Evolutionary conservation across 1,140 invertebrate species (phyloP).

Genomic region (Aphaenogaster floridana): DNA sequence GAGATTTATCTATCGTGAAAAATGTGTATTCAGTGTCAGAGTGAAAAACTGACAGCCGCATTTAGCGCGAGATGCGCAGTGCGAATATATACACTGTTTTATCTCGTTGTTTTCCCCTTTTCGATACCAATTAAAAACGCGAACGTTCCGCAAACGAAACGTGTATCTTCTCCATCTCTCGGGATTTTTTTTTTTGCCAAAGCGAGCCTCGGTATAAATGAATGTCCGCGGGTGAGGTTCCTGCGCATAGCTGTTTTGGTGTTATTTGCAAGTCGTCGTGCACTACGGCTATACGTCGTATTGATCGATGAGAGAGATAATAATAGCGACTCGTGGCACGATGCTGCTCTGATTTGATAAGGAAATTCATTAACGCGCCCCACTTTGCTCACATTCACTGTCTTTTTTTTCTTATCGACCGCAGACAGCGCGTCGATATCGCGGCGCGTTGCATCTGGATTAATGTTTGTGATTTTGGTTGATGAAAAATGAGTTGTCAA

Average conservation of each 20-base stretch:
- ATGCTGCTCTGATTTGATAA: constrained; percentile 80
- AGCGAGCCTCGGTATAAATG: constrained; percentile 55
- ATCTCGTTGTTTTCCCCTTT: constrained; percentile 46
- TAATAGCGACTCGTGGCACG: constrained; percentile 71
- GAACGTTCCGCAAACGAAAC: constrained; percentile 20
- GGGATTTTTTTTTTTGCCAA: constrained; percentile 32
- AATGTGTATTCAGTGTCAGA: constrained; percentile 41
- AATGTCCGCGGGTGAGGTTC: constrained; percentile 54
- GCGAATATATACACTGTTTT: constrained; percentile 19
- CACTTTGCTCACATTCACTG: constrained; percentile 70
- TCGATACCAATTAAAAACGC: constrained; percentile 60
- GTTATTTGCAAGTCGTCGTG: constrained; percentile 72
- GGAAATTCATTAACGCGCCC: constrained; percentile 83
- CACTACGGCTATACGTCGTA: constrained; percentile 64
- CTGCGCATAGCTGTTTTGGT: constrained; percentile 67
- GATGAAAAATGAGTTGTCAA: constrained; percentile 26
- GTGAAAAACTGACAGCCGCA: constrained; percentile 46
- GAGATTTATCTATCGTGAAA: constrained; percentile 43
- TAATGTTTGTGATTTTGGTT: constrained; percentile 43
- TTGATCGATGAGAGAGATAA: constrained; percentile 75
- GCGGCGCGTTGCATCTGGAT: constrained; percentile 31
- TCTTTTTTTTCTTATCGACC: constrained; percentile 25
- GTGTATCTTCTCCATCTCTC: not conserved
- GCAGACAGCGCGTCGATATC: constrained; percentile 26
- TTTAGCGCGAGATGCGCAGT: constrained; percentile 41